phyloP scores from a whole-genome alignment of 2,888 invertebrate genomes.

The Kryphioiulus occultus region DNA sequence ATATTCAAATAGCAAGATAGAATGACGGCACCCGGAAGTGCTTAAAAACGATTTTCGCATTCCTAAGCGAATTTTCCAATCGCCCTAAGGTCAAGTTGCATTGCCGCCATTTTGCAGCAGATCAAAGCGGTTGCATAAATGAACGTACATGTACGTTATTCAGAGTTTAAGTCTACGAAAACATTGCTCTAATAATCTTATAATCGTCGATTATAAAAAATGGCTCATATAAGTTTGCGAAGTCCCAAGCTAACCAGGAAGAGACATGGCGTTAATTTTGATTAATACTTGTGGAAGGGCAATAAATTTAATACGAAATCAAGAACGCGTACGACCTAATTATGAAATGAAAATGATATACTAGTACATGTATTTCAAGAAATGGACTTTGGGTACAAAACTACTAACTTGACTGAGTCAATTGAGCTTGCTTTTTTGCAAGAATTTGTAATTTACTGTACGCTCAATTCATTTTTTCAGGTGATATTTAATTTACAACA shows the following conservation, averaged over 20 bases:
- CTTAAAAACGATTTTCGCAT: background rate
- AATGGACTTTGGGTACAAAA: background rate
- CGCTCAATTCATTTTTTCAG: no score
- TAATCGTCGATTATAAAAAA: no score
- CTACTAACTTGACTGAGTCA: background rate
- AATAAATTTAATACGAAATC: conserved; percentile 3
- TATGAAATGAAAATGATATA: background rate
- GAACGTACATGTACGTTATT: no score
- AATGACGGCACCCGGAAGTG: background rate
- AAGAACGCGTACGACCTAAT: background rate
- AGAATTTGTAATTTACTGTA: no score
- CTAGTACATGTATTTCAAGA: background rate
- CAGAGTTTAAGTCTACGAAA: no score
- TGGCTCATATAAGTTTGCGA: no score
- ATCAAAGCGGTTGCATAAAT: no score
- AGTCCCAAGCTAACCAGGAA: background rate
- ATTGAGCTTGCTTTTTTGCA: no score
- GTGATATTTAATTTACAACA: background rate
- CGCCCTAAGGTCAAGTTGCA: background rate
- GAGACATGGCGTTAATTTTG: background rate
- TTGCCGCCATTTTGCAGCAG: background rate
- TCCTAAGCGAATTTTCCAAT: background rate
- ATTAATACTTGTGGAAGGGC: background rate
- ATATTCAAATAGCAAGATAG: background rate
- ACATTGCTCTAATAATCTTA: no score